phyloP scores from a whole-genome alignment of 2,888 invertebrate species.

The Onthophagus sagittarius region DNA sequence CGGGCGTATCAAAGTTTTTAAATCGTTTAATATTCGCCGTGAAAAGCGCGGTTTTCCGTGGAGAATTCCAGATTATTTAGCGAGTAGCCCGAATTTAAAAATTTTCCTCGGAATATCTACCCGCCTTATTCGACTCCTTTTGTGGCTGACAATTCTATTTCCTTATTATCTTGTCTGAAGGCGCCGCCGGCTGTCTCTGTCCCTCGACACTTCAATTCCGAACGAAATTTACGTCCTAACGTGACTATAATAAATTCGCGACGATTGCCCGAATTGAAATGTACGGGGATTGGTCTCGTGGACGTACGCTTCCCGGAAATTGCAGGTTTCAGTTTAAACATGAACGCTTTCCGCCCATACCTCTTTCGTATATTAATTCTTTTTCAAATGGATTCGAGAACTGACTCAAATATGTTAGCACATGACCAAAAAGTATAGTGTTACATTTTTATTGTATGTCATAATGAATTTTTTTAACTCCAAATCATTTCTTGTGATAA shows the following conservation, averaged over 20 bases:
- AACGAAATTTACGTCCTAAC: neutral
- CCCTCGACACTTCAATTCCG: neutral
- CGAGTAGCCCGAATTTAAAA: neutral
- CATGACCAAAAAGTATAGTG: too few species aligned
- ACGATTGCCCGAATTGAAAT: neutral
- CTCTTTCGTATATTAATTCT: neutral
- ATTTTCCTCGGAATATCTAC: neutral
- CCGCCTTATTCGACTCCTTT: neutral
- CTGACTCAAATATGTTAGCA: too few species aligned
- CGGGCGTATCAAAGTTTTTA: neutral
- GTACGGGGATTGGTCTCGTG: neutral
- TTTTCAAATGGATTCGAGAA: neutral
- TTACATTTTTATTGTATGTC: too few species aligned
- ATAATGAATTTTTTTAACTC: too few species aligned
- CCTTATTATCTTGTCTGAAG: conserved; percentile 2
- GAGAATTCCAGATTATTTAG: neutral
- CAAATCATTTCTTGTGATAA: too few species aligned
- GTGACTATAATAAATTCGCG: neutral
- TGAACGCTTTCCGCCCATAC: neutral
- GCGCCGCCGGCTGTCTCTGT: neutral
- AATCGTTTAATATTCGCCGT: neutral
- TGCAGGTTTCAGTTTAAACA: neutral
- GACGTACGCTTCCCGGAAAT: neutral
- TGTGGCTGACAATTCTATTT: conserved; percentile 8
- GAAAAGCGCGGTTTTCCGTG: neutral